Conservation (phyloP, 2,888 invertebrate species). For the Oscheius sp. region DNA sequence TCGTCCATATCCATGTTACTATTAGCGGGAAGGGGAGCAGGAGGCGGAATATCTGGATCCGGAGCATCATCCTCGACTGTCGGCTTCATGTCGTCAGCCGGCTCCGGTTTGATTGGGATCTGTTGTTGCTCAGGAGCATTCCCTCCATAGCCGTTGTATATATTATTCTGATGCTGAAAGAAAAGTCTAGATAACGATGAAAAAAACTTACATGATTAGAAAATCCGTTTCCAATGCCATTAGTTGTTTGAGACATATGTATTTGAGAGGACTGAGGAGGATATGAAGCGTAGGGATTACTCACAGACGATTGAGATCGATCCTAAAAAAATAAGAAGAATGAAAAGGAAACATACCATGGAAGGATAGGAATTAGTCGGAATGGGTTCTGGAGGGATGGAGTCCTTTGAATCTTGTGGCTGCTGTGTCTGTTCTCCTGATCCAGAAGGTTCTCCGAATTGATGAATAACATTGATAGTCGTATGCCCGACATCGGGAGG, state of each 20-base stretch:
- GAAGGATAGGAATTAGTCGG: constrained; percentile 39
- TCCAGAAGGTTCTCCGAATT: constrained; percentile 40
- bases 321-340: neutral
- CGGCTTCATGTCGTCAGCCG: constrained; percentile 19
- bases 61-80: constrained; percentile 2
- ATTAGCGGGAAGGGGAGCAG: constrained; percentile 31
- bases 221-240: constrained; percentile 21
- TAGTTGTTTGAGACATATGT: neutral
- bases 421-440: neutral
- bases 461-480: constrained; percentile 67
- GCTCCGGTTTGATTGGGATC: constrained; percentile 24
- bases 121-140: neutral
- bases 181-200: neutral
- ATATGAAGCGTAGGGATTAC: constrained; percentile 21
- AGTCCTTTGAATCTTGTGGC: constrained; percentile 50
- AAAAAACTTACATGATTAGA: constrained; percentile 3
- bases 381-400: constrained; percentile 68
- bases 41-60: constrained; percentile 27
- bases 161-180: constrained; percentile 9
- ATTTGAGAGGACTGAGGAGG: neutral
- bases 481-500: constrained; percentile 61
- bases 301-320: constrained; percentile 11
- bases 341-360: constrained; percentile 1
- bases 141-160: constrained; percentile 1
- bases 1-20: constrained; percentile 33